phyloP scores from a whole-genome alignment of 37 sponge, comb jelly and placozoan species.

The Cladorhizidae sp. region DNA sequence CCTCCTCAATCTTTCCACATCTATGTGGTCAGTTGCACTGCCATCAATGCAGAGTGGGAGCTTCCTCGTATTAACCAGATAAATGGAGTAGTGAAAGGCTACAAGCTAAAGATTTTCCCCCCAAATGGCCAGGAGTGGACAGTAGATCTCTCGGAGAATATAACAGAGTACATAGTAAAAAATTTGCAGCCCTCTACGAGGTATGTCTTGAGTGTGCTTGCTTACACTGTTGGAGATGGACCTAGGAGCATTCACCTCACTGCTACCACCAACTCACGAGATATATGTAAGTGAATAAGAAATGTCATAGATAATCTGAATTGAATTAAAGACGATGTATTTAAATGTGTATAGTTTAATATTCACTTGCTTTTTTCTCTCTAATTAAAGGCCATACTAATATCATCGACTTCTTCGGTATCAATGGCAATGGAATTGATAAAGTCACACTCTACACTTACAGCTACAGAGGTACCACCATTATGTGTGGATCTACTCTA shows the following conservation, averaged over 20 bases:
- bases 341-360: too few relatives aligned
- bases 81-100: slow-evolving; percentile 35
- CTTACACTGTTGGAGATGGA: slow-evolving; percentile 44
- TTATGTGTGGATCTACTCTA: neutral
- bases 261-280: slow-evolving; percentile 8
- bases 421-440: too few relatives aligned
- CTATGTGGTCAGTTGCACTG: slow-evolving; percentile 28
- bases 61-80: neutral
- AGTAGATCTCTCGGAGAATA: neutral
- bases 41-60: slow-evolving; percentile 19
- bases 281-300: neutral
- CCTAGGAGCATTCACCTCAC: slow-evolving; percentile 29
- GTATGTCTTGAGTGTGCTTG: slow-evolving; percentile 26
- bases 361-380: too few relatives aligned
- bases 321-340: too few relatives aligned
- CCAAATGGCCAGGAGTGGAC: neutral
- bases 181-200: slow-evolving; percentile 16
- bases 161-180: slow-evolving; percentile 1
- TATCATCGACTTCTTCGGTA: too few relatives aligned
- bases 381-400: too few relatives aligned
- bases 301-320: too few relatives aligned
- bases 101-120: slow-evolving; percentile 10
- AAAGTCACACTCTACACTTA: too few relatives aligned
- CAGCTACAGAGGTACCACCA: neutral
- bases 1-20: slow-evolving; percentile 32